Percentiles rank a stretch among this genome's conserved stretches.
Conservation (phyloP, 2,113 vertebrate genomes). For the Athene noctua region DNA sequence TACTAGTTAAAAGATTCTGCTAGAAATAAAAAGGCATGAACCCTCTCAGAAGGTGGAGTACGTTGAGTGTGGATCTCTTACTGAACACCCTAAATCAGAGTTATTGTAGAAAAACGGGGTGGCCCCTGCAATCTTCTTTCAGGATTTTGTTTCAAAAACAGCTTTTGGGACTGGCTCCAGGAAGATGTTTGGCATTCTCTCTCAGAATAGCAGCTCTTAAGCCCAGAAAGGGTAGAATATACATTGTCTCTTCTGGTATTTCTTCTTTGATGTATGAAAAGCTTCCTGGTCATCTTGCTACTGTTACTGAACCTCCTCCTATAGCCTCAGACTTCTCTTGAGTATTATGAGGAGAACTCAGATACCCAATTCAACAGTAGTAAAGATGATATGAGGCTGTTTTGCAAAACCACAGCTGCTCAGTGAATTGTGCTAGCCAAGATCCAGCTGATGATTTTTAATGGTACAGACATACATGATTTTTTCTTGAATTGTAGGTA, state of each 20-base stretch:
- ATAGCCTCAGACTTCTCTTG: not conserved
- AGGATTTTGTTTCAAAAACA: not conserved
- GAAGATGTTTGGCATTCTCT: not conserved
- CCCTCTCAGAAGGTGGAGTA: not conserved
- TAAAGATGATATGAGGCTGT: not conserved
- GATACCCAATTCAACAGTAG: not conserved
- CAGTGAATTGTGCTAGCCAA: not conserved
- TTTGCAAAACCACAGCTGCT: not conserved
- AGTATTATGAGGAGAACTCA: not conserved
- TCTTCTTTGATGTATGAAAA: not conserved
- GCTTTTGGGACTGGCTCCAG: not conserved
- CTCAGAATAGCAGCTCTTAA: not conserved
- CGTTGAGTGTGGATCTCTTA: rapidly evolving
- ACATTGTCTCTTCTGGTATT: not conserved
- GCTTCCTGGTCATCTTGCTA: not conserved
- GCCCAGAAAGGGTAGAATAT: not conserved
- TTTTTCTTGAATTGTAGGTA: constrained; percentile 75
- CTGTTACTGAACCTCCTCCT: not conserved
- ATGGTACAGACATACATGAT: not conserved
- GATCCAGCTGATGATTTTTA: not conserved
- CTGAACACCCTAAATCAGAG: not conserved
- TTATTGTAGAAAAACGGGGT: not conserved
- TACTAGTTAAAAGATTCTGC: not conserved
- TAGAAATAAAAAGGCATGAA: not conserved
- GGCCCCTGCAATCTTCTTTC: not conserved